Evolutionary conservation across 1,140 invertebrate species (phyloP), one percentile per base, ranked within the genome.

Genomic region (Papilio machaon): DNA sequence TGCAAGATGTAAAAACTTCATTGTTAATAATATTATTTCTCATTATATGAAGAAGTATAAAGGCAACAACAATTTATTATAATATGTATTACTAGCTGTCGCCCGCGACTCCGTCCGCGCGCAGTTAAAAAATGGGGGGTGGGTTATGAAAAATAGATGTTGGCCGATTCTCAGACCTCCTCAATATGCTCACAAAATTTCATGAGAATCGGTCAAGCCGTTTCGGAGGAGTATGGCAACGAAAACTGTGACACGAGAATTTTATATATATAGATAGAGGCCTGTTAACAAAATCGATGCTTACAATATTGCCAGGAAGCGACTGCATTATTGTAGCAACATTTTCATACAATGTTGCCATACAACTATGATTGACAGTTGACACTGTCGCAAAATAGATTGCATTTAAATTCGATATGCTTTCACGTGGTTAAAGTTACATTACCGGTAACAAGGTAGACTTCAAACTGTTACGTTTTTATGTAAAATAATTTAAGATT

Each of bases 401-500:
- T 70, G 30, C 64, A 70, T 30, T 35, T 11, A 70, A 70, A 70
- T 70, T 70, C n/a, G 64, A 35, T 11, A 70, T 35, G 64, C 64
- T 70, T 70, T 70, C 64, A 70, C 19, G 5, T 58, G 60, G 60
- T 64, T 70, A 70, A 70, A 30, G 60, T 64, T 11, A 35, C 23
- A 64, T 64, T 70, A 70, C 30, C 30, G 30, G 64, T 70, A 70
- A 70, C 64, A 70, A 70, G 30, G 64, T 35, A 10, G 64, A 70
- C 6, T 35, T 30, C 23, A 64, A 70, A 38, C 8, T 17, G 60
- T 30, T 9, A 30, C 13, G 19, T 64, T 30, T 13, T 64, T 70
- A 38, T 13, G 11, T 67, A 13, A 38, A 30, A 3, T 13, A 35
- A 30, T 30, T 1, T 30, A n/a, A n/a, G n/a, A n/a, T n/a, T n/a